A percentile compares a stretch with the other conserved stretches of the same genome.
Conservation (phyloP, 2,797 vertebrate genomes). For the Myotis myotis region DNA sequence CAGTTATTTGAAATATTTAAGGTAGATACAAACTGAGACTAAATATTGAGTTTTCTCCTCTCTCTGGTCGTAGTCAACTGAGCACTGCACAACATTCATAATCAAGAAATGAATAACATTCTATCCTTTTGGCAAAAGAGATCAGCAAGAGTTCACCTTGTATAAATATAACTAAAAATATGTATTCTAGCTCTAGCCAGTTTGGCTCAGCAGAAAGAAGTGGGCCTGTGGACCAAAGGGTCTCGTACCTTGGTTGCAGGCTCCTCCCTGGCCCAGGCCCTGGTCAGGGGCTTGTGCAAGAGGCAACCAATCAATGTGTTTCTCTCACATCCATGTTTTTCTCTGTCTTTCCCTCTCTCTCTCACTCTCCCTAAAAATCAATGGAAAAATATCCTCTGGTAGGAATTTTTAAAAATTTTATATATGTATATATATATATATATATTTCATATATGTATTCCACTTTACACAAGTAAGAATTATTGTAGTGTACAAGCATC, state of each 20-base stretch:
- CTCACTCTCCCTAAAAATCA: no score
- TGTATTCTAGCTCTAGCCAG: background rate
- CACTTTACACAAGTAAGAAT: background rate
- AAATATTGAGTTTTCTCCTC: background rate
- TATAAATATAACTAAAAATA: conserved; percentile 16
- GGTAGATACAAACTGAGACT: background rate
- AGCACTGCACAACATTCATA: background rate
- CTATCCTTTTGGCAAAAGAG: background rate
- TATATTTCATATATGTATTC: background rate
- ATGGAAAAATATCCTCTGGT: no score
- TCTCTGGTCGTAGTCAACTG: background rate
- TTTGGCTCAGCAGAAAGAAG: no score
- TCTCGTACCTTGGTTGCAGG: no score
- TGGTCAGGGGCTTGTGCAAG: no score
- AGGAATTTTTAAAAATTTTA: no score
- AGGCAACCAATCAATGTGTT: no score
- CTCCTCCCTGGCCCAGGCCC: no score
- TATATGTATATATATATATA: no score
- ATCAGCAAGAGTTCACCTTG: background rate
- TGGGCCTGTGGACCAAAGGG: no score
- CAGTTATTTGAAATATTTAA: background rate
- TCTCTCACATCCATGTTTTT: no score
- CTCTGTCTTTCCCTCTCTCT: no score
- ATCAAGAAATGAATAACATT: background rate
- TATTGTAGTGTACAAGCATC: background rate